Evolutionary conservation across 2,113 vertebrate genomes (phyloP).

Genomic region (Brachyistius frenatus): DNA sequence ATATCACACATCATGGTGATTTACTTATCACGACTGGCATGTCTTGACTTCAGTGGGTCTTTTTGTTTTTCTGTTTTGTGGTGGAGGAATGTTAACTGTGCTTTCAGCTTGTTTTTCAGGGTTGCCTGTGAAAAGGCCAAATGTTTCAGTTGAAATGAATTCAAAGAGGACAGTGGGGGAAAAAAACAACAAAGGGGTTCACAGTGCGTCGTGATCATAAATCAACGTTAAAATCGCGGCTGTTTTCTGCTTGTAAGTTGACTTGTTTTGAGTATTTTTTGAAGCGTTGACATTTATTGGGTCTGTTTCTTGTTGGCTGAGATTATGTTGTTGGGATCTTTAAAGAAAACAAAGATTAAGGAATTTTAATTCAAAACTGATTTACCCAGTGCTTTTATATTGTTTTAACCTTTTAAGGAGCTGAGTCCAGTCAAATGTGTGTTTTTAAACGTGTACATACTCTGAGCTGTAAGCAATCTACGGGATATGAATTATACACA

Average conservation of each 20-base stretch:
- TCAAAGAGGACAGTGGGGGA: constrained; percentile 16
- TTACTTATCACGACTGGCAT: constrained; percentile 60
- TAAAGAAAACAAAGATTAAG: constrained; percentile 3
- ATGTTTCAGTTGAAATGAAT: constrained; percentile 27
- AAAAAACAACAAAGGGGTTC: background rate
- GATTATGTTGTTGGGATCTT: constrained; percentile 6
- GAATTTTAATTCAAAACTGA: constrained; percentile 11
- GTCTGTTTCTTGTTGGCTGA: constrained; percentile 22
- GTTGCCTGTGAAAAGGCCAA: constrained; percentile 28
- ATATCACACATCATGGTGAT: constrained; percentile 70
- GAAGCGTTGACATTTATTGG: constrained; percentile 1
- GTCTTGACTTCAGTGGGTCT: constrained; percentile 55
- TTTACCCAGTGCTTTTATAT: constrained; percentile 10
- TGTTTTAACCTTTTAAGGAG: background rate
- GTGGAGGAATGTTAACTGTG: constrained; percentile 42
- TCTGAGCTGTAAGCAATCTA: background rate
- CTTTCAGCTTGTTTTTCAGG: constrained; percentile 5
- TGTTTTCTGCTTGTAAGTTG: constrained; percentile 1
- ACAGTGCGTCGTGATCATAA: constrained; percentile 1
- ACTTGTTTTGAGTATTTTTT: constrained; percentile 1
- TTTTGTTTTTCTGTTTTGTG: constrained; percentile 53
- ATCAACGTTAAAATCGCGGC: background rate
- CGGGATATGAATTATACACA: constrained; percentile 6
- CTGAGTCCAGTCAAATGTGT: constrained; percentile 13
- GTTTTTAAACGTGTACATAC: background rate